These are phyloP conservation scores for Chiroxiphia lanceolata DNA, from an alignment of 2,797 vertebrate genomes.

Conservation along the genomic window DNA sequence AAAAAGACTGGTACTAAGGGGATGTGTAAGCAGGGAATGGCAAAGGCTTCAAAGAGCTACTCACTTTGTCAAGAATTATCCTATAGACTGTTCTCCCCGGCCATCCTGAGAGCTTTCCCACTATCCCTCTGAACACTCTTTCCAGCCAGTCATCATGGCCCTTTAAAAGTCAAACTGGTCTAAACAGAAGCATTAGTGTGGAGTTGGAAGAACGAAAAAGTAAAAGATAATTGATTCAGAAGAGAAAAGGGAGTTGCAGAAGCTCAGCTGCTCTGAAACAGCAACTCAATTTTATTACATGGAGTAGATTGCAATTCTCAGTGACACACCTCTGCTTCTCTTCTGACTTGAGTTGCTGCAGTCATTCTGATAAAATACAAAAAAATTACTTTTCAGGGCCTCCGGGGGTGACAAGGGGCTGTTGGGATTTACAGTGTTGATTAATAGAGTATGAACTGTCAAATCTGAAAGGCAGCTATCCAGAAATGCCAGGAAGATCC, in stretches of 20 bases:
- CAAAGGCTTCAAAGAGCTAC: not conserved
- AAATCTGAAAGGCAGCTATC: slow-evolving; percentile 6
- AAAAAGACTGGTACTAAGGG: not conserved
- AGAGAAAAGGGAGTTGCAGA: not conserved
- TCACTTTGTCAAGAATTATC: not conserved
- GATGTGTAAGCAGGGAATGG: not conserved
- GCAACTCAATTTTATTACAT: not conserved
- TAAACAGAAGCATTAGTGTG: not conserved
- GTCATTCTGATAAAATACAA: slow-evolving; percentile 1
- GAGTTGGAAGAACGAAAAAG: not conserved
- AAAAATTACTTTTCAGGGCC: not conserved
- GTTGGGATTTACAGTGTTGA: slow-evolving; percentile 7
- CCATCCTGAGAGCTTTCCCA: not conserved
- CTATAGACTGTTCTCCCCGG: not conserved
- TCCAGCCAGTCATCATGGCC: not conserved
- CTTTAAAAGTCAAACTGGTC: not conserved
- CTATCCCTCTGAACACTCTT: not conserved
- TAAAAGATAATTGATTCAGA: not conserved
- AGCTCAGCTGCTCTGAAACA: not conserved
- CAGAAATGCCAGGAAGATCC: not conserved
- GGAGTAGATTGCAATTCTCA: not conserved
- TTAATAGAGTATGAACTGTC: slow-evolving; percentile 33
- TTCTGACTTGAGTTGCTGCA: not conserved
- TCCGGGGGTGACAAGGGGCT: not conserved
- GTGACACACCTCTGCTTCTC: not conserved